Conservation (phyloP, 2,113 vertebrate species). For the Tetrao urogallus region DNA sequence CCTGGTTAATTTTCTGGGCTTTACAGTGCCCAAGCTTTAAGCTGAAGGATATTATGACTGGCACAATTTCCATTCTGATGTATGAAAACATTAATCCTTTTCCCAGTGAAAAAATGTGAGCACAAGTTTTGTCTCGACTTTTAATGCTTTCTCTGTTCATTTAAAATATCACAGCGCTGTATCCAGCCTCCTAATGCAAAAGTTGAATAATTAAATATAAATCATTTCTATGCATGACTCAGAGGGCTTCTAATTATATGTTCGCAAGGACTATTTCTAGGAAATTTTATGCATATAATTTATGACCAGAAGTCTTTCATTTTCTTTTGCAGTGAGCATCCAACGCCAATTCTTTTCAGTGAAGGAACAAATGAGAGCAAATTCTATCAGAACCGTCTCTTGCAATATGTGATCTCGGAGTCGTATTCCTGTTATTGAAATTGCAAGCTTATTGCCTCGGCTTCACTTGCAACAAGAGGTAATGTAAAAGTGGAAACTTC, state of each 20-base stretch:
- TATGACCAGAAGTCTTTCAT: neutral
- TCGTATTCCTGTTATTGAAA: neutral
- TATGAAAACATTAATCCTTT: neutral
- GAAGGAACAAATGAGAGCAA: neutral
- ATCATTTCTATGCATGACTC: neutral
- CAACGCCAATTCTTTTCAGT: neutral
- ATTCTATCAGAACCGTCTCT: neutral
- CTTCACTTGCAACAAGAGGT: neutral
- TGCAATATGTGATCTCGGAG: neutral
- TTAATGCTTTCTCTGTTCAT: neutral
- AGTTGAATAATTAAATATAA: neutral
- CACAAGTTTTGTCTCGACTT: neutral
- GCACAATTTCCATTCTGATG: neutral
- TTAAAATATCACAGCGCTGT: neutral
- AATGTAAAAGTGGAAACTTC: neutral
- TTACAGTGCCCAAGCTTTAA: neutral
- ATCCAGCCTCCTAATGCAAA: neutral
- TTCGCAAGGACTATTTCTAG: neutral
- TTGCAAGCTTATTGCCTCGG: accelerated
- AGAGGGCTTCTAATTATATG: neutral
- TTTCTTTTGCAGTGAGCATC: neutral
- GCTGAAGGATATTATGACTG: neutral
- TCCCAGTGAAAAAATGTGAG: neutral
- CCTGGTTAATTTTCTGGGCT: neutral
- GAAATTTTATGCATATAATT: neutral